Evolutionary conservation across 2,113 vertebrate species (phyloP), one percentile per base, ranked within the genome.

Genomic region (Paratilapia polleni): DNA sequence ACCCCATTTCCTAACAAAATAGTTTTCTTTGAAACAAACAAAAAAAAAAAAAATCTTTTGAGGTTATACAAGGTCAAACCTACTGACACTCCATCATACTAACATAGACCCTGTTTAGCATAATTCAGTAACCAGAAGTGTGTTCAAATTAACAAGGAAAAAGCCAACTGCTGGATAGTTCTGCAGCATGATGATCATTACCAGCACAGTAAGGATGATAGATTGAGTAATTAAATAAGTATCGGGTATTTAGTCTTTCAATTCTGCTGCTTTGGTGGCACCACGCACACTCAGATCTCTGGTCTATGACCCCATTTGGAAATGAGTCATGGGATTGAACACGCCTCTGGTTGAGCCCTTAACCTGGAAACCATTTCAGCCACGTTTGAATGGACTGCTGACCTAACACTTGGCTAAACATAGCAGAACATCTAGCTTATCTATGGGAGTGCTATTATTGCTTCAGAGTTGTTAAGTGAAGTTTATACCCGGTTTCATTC

Each of bases 1-100:
- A 5, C 87, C 90, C 89, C 54, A 8, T 81, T 89, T 84, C 79
- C 81, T 94, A 93, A 93, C 91, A 95, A 95, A 95, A 95, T 95
- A 95, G 84, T 94, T 92, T 90, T 94, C 86, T 92, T 94, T 88
- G 36, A 93, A 91, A 92, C 82, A 77, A 80, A 73, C 75, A 75
- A 75, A 34, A 10, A 52, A 19, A 0, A 7, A 28, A 20, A 28
- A 74, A 60, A 14, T 78, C 60, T 87, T 79, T 89, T 93, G 93
- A 94, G 94, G 94, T 93, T 91, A 90, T 36, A 77, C 84, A 52
- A 89, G 87, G 84, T 91, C 84, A 80, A 86, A 91, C 80, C 85
- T 70, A 89, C 54, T 34, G 81, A 89, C 85, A 64, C 81, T 63
- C 87, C 70, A 36, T 79, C 80, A 77, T 3, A 43, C 43, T 11